Conservation (phyloP, 2,797 vertebrate genomes). For the Melanotaenia trifasciata region DNA sequence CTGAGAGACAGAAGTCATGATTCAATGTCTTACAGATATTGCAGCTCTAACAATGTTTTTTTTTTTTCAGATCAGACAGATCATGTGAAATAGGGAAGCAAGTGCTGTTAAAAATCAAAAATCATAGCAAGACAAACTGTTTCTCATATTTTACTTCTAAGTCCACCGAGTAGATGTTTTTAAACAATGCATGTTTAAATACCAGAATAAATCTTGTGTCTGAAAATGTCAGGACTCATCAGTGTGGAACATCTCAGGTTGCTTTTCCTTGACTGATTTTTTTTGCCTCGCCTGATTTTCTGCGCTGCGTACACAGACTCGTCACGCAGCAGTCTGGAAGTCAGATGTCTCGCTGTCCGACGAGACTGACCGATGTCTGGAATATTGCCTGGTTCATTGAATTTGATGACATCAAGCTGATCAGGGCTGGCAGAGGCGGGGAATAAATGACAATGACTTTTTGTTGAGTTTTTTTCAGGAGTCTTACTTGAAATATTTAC, state of each 20-base stretch:
- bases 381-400: constrained; percentile 35
- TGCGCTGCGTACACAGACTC: constrained; percentile 25
- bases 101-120: neutral
- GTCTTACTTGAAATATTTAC: neutral
- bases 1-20: neutral
- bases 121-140: neutral
- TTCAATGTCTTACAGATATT: no score
- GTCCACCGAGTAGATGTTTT: neutral
- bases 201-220: neutral
- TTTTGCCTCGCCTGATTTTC: constrained; percentile 14
- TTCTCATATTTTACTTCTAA: neutral
- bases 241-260: constrained; percentile 6
- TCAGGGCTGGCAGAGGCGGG: constrained; percentile 3
- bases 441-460: constrained; percentile 16
- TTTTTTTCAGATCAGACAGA: neutral
- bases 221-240: constrained; percentile 22
- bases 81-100: no score
- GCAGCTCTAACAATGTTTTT: neutral
- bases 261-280: constrained; percentile 15
- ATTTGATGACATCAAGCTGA: constrained; percentile 38
- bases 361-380: constrained; percentile 18
- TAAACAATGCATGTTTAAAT: neutral
- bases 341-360: constrained; percentile 26
- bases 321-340: constrained; percentile 33
- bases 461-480: neutral